Conservation (phyloP, 2,888 invertebrate species). For the Celastrina argiolus region DNA sequence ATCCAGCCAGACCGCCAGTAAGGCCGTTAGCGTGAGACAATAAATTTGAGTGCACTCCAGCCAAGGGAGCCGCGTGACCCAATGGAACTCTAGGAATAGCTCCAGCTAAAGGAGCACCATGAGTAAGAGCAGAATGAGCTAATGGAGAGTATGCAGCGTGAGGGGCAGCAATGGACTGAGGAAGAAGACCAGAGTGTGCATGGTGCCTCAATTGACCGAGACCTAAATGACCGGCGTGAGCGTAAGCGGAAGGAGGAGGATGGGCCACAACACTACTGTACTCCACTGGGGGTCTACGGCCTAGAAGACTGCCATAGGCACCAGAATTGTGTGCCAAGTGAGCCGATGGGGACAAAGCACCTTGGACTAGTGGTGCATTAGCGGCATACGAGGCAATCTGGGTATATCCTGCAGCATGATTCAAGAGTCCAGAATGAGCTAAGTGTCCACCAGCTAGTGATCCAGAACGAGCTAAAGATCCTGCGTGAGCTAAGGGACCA, state of each 20-base stretch:
- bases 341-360: constrained; percentile 33
- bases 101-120: constrained; percentile 29
- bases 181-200: not conserved
- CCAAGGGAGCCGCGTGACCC: constrained; percentile 7
- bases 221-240: not conserved
- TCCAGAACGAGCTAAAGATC: constrained; percentile 31
- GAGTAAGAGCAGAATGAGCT: constrained; percentile 35
- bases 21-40: not conserved
- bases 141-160: constrained; percentile 22
- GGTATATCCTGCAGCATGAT: constrained; percentile 26
- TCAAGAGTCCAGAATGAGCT: constrained; percentile 32
- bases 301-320: constrained; percentile 33
- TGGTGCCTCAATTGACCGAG: not conserved
- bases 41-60: not conserved
- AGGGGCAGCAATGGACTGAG: constrained; percentile 30
- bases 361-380: constrained; percentile 28
- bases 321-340: constrained; percentile 29
- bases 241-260: constrained; percentile 1
- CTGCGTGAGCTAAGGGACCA: constrained; percentile 26
- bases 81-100: constrained; percentile 15
- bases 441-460: constrained; percentile 34
- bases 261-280: not conserved
- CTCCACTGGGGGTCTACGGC: not conserved
- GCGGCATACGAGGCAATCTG: constrained; percentile 7
- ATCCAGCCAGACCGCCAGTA: not conserved